phyloP scores from a whole-genome alignment of 2,888 invertebrate genomes.

The Brenthis ino region DNA sequence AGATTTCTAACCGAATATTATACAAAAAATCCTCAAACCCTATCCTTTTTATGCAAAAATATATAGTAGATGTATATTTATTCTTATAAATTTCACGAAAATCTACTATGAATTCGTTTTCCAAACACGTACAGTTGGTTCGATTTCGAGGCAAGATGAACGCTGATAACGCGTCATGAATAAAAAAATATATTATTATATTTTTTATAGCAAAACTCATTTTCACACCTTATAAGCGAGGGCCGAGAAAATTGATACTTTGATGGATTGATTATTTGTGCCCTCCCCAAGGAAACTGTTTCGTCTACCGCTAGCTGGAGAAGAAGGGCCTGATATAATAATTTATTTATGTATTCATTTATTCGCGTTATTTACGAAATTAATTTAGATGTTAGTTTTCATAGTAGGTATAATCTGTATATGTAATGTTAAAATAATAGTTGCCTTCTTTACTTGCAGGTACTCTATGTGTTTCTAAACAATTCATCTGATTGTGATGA shows the following conservation, averaged over 20 bases:
- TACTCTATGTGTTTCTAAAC: no score
- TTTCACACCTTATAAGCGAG: conserved; percentile 51
- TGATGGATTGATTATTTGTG: conserved; percentile 53
- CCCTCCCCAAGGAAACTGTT: conserved; percentile 22
- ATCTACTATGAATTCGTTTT: conserved; percentile 57
- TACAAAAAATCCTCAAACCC: neutral
- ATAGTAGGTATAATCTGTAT: no score
- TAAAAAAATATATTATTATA: conserved; percentile 51
- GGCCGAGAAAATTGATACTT: conserved; percentile 57
- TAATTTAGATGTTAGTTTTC: neutral
- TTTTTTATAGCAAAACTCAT: conserved; percentile 46
- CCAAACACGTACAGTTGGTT: conserved; percentile 59
- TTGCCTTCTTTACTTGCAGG: no score
- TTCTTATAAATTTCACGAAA: conserved; percentile 45
- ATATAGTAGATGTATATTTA: conserved; percentile 23
- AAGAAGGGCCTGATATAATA: conserved; percentile 9
- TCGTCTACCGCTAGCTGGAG: conserved; percentile 11
- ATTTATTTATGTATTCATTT: conserved; percentile 15
- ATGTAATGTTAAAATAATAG: no score
- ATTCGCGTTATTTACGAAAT: neutral
- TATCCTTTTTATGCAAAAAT: conserved; percentile 16
- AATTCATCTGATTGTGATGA: no score
- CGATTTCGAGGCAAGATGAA: conserved; percentile 56
- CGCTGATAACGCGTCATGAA: conserved; percentile 57
- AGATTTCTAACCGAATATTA: neutral